Evolutionary conservation across 2,113 vertebrate genomes (phyloP).

Genomic region (Cryptoleucopteryx plumbea): DNA sequence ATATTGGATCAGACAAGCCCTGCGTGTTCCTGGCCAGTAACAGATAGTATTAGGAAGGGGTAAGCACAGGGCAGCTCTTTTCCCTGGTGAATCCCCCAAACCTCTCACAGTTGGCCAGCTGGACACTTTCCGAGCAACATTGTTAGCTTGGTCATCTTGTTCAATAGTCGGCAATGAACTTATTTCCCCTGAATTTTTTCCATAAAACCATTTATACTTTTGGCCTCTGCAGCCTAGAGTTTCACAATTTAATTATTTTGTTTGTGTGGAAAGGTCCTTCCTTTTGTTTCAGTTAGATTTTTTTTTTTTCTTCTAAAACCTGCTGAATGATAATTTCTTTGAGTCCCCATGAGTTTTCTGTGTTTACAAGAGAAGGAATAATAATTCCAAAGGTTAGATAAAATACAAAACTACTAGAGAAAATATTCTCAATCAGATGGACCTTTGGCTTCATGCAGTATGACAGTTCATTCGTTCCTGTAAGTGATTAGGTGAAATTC

Average conservation of each 20-base stretch:
- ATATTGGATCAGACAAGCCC: not conserved
- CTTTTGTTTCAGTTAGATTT: not conserved
- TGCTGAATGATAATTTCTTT: not conserved
- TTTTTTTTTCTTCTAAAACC: not conserved
- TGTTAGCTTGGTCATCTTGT: not conserved
- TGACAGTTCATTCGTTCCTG: not conserved
- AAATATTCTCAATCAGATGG: not conserved
- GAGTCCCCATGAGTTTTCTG: not conserved
- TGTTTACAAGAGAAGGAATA: not conserved
- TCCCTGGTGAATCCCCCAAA: not conserved
- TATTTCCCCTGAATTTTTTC: conserved; percentile 1
- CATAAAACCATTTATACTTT: not conserved
- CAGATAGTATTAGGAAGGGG: not conserved
- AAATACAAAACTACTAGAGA: not conserved
- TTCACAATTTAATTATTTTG: conserved; percentile 57
- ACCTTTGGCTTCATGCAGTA: not conserved
- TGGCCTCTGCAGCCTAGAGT: not conserved
- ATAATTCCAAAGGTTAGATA: not conserved
- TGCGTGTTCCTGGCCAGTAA: not conserved
- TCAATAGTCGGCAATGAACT: not conserved
- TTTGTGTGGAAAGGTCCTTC: conserved; percentile 28
- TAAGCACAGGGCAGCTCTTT: not conserved
- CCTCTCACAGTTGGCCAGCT: not conserved
- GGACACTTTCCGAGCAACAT: accelerated
- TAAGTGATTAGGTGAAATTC: conserved; percentile 16